Conservation (phyloP, 2,113 vertebrate species). For the Orycteropus afer region DNA sequence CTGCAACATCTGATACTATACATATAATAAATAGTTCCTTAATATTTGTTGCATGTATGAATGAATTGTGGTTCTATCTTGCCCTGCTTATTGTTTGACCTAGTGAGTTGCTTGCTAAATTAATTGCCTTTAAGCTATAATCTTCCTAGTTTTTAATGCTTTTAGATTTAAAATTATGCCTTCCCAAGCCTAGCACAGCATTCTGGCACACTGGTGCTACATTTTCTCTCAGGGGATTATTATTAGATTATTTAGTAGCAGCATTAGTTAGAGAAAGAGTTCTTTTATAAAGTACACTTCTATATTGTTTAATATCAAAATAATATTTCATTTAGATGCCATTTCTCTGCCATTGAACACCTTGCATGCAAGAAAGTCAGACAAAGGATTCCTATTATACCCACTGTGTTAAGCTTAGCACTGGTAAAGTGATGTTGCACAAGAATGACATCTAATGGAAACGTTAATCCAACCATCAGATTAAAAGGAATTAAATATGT, state of each 20-base stretch:
- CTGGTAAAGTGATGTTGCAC: background rate
- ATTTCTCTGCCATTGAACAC: background rate
- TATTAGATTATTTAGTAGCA: conserved; percentile 12
- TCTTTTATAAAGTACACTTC: background rate
- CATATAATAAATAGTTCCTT: background rate
- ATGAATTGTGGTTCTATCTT: background rate
- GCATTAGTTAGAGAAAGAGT: background rate
- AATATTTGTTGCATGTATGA: background rate
- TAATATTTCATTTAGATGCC: conserved; percentile 38
- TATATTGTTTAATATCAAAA: conserved; percentile 42
- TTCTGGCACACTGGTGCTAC: too few relatives aligned
- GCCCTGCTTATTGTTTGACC: background rate
- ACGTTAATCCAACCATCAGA: background rate
- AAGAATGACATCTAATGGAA: background rate
- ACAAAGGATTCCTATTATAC: background rate
- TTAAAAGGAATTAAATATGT: conserved; percentile 9
- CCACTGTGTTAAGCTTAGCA: background rate
- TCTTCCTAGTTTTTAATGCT: background rate
- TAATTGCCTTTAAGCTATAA: background rate
- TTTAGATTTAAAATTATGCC: background rate
- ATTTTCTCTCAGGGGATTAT: background rate
- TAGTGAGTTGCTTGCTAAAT: background rate
- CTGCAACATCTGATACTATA: background rate
- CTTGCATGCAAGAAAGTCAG: background rate
- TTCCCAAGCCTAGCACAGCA: background rate